Percentiles rank a stretch among this genome's conserved stretches.
phyloP scores from a whole-genome alignment of 2,888 invertebrate species.

The Phania funesta region DNA sequence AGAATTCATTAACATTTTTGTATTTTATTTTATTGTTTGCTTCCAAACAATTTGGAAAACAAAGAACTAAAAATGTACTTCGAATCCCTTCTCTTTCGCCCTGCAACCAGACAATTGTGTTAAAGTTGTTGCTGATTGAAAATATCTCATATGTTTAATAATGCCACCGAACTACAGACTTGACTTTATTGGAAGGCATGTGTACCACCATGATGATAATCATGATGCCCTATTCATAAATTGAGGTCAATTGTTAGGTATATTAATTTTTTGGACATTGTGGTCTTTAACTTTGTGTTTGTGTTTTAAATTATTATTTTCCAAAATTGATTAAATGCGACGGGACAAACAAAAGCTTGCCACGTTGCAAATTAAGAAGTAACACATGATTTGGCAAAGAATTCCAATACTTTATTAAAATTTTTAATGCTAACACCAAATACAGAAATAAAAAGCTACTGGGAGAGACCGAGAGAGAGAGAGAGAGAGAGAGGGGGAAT shows the following conservation, averaged over 20 bases:
- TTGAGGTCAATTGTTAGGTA: constrained; percentile 61
- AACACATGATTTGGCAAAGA: too few species aligned
- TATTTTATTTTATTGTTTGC: not conserved
- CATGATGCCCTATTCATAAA: constrained; percentile 53
- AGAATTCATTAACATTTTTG: constrained; percentile 23
- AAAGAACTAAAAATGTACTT: not conserved
- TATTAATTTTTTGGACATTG: not conserved
- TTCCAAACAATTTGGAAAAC: constrained; percentile 4
- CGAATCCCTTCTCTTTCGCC: not conserved
- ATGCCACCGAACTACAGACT: constrained; percentile 13
- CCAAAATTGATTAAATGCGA: constrained; percentile 4
- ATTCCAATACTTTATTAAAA: too few species aligned
- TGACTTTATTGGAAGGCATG: constrained; percentile 7
- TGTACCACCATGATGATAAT: constrained; percentile 5
- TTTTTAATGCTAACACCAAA: too few species aligned
- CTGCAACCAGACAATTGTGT: not conserved
- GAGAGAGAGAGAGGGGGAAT: too few species aligned
- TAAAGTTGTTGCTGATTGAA: not conserved
- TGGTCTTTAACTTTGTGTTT: not conserved
- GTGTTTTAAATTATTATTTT: not conserved
- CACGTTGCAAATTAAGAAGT: too few species aligned
- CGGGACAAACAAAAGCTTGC: too few species aligned
- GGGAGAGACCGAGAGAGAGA: too few species aligned
- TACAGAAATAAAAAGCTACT: too few species aligned
- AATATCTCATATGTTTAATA: constrained; percentile 15